phyloP scores from a whole-genome alignment of 2,113 vertebrate genomes.

The Craseonycteris thonglongyai region DNA sequence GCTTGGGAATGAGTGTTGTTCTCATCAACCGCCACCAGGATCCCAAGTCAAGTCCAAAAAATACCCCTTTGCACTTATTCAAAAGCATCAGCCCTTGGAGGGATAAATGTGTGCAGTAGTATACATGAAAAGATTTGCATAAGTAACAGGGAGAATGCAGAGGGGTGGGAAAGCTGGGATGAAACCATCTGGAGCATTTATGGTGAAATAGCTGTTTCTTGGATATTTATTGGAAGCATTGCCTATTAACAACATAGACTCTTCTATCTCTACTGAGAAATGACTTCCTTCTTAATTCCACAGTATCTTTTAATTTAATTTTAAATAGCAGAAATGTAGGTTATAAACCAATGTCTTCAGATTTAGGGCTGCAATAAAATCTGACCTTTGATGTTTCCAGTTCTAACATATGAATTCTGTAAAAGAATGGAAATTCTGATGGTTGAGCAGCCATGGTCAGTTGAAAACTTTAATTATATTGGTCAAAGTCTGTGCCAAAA shows the following conservation, averaged over 20 bases:
- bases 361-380: not conserved
- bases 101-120: not conserved
- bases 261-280: not conserved
- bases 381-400: not conserved
- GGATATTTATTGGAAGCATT: not conserved
- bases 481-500: not conserved
- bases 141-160: not conserved
- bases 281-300: not conserved
- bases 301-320: not conserved
- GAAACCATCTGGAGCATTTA: constrained; percentile 35
- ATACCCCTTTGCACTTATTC: not conserved
- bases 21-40: not conserved
- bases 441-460: not conserved
- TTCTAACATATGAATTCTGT: not conserved
- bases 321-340: not conserved
- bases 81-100: not conserved
- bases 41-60: constrained; percentile 21
- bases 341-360: not conserved
- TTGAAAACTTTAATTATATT: not conserved
- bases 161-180: not conserved
- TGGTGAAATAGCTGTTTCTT: constrained; percentile 33
- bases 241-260: not conserved
- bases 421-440: not conserved
- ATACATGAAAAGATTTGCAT: not conserved
- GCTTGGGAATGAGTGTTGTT: not conserved